Evolutionary conservation across 2,888 invertebrate species (phyloP).

Genomic region (Diaperis boleti): DNA sequence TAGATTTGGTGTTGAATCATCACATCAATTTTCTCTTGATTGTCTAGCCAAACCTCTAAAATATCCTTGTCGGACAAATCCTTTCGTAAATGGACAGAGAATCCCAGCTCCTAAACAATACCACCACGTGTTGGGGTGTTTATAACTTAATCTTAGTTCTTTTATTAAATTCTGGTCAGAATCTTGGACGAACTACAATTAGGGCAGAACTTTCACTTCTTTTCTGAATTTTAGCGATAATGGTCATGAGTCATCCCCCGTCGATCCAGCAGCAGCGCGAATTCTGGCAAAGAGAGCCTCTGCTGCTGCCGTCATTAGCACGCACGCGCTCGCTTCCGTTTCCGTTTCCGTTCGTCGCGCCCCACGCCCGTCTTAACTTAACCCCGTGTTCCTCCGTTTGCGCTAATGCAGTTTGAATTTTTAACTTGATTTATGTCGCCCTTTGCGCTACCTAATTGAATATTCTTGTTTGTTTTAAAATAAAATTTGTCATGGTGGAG

Average conservation of each 20-base stretch:
- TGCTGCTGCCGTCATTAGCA: slow-evolving; percentile 62
- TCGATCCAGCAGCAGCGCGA: slow-evolving; percentile 32
- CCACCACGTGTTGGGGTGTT: too few relatives aligned
- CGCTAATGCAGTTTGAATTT: slow-evolving; percentile 62
- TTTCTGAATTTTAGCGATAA: slow-evolving; percentile 1
- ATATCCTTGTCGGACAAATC: too few relatives aligned
- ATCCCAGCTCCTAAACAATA: too few relatives aligned
- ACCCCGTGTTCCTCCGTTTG: slow-evolving; percentile 46
- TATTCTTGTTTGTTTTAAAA: slow-evolving; percentile 60
- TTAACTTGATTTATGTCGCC: slow-evolving; percentile 62
- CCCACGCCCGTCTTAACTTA: slow-evolving; percentile 55
- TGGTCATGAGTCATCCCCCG: slow-evolving; percentile 32
- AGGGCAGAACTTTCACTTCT: background rate
- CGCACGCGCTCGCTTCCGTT: slow-evolving; percentile 65
- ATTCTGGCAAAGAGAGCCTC: slow-evolving; percentile 45
- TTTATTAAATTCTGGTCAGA: background rate
- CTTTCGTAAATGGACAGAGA: too few relatives aligned
- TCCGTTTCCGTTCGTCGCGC: slow-evolving; percentile 63
- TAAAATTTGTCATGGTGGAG: slow-evolving; percentile 52
- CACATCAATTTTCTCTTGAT: too few relatives aligned
- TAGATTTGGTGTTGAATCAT: too few relatives aligned
- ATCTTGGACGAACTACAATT: background rate
- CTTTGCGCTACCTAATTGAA: slow-evolving; percentile 58
- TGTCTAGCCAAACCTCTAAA: too few relatives aligned
- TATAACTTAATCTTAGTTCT: too few relatives aligned